Conservation (phyloP, 2,113 vertebrate species). For the Prunella himalayana region DNA sequence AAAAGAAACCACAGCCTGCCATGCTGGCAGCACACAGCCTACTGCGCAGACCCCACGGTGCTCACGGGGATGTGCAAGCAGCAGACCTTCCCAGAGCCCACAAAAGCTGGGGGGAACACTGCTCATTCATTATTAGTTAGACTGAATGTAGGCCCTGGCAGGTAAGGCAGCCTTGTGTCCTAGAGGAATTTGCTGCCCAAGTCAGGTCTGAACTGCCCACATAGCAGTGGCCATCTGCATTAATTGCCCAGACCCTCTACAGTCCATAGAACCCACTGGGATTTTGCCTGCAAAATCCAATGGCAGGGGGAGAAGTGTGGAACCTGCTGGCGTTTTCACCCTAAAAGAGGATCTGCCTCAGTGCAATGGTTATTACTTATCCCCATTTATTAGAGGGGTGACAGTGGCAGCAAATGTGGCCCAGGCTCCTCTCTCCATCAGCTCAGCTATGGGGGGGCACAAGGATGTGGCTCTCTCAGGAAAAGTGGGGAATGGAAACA, state of each 20-base stretch:
- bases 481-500: background rate
- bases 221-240: rapidly evolving
- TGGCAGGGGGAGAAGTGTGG: background rate
- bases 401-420: background rate
- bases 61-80: background rate
- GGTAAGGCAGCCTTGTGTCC: background rate
- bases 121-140: background rate
- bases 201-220: rapidly evolving
- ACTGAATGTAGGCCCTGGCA: background rate
- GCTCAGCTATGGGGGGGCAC: background rate
- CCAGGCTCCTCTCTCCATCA: background rate
- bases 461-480: background rate
- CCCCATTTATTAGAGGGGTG: background rate
- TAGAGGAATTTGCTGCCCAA: background rate
- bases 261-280: background rate
- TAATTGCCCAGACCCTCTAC: rapidly evolving
- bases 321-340: background rate
- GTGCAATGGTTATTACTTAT: background rate
- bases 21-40: background rate
- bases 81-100: background rate
- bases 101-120: background rate
- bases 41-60: rapidly evolving
- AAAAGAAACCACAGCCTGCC: background rate
- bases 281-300: background rate
- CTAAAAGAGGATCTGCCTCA: background rate